A percentile compares a stretch with the other conserved stretches of the same genome.
Evolutionary conservation across 2,888 invertebrate genomes (phyloP).

Genomic region (Clivina fossor): DNA sequence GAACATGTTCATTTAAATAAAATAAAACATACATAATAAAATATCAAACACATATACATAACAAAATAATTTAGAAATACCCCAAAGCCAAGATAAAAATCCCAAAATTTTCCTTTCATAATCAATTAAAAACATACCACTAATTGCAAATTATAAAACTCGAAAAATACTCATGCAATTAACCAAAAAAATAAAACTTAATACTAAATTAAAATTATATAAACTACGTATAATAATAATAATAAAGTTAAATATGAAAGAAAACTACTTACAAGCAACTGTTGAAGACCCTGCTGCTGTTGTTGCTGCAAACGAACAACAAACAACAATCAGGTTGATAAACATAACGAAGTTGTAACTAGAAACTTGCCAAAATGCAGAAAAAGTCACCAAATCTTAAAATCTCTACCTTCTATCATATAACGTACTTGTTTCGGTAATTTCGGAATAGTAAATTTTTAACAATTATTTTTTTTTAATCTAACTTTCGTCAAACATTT

Average conservation of each 20-base stretch:
- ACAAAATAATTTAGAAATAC: no score
- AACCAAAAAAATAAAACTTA: slow-evolving; percentile 11
- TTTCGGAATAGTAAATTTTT: not conserved
- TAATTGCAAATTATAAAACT: no score
- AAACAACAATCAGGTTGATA: slow-evolving; percentile 38
- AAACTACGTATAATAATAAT: slow-evolving; percentile 34
- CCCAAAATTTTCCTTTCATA: no score
- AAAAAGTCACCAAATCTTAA: no score
- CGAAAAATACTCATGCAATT: slow-evolving; percentile 14
- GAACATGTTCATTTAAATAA: no score
- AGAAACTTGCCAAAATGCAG: not conserved
- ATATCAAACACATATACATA: no score
- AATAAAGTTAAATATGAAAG: slow-evolving; percentile 47
- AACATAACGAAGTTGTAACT: slow-evolving; percentile 19
- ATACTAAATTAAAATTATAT: slow-evolving; percentile 3
- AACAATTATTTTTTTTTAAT: not conserved
- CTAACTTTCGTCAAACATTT: no score
- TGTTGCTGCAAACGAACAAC: slow-evolving; percentile 75
- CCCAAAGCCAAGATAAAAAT: no score
- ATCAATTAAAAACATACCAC: no score
- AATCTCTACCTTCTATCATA: no score
- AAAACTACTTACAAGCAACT: slow-evolving; percentile 82
- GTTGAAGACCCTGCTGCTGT: slow-evolving; percentile 89
- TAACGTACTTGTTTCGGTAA: not conserved
- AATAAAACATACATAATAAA: no score